Percentiles rank a stretch among this genome's conserved stretches.
phyloP scores from a whole-genome alignment of 2,888 invertebrate species.

The Piscicola geometra region DNA sequence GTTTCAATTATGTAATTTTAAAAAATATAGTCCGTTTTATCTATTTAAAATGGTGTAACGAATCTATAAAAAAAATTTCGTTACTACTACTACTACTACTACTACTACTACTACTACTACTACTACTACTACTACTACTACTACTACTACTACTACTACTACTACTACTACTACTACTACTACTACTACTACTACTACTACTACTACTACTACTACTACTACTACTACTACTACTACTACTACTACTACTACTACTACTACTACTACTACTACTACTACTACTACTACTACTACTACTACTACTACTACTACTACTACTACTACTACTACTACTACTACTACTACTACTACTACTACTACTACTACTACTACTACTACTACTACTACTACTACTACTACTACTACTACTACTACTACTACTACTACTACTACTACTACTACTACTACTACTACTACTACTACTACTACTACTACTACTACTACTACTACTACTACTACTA shows the following conservation, averaged over 20 bases:
- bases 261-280: slow-evolving; percentile 21
- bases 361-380: no score
- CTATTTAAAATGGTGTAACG: no score
- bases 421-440: slow-evolving; percentile 38
- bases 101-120: slow-evolving; percentile 37
- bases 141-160: slow-evolving; percentile 25
- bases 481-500: slow-evolving; percentile 18
- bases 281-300: slow-evolving; percentile 31
- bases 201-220: no score
- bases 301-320: slow-evolving; percentile 36
- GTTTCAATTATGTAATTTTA: no score
- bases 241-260: slow-evolving; percentile 15
- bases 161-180: neutral
- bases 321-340: slow-evolving; percentile 30
- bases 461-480: neutral
- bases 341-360: no score
- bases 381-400: slow-evolving; percentile 36
- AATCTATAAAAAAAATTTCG: no score
- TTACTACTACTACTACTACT: slow-evolving; percentile 39
- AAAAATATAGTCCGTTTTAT: no score
- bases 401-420: slow-evolving; percentile 38
- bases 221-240: no score
- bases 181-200: neutral
- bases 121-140: slow-evolving; percentile 37
- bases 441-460: neutral